A percentile compares a stretch with the other conserved stretches of the same genome.
Conservation (phyloP, 2,113 vertebrate genomes). For the Mastomys coucha region DNA sequence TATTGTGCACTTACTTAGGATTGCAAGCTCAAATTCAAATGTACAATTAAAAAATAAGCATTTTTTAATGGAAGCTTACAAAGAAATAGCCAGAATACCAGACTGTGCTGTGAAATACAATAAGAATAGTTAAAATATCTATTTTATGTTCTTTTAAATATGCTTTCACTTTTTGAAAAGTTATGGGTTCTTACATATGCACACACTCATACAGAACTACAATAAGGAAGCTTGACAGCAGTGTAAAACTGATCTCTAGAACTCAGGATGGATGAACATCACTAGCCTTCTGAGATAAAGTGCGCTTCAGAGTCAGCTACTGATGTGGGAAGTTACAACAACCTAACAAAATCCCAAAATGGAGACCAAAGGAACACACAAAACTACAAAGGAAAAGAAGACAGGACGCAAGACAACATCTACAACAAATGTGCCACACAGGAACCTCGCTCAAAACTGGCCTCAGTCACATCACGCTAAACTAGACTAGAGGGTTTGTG, state of each 20-base stretch:
- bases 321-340: neutral
- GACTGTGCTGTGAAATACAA: neutral
- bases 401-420: neutral
- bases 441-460: neutral
- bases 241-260: conserved; percentile 40
- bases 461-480: neutral
- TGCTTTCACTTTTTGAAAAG: conserved; percentile 44
- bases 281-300: conserved; percentile 31
- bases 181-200: neutral
- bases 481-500: neutral
- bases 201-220: neutral
- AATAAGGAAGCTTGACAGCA: conserved; percentile 58
- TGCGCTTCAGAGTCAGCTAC: conserved; percentile 28
- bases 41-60: conserved; percentile 47
- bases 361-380: neutral
- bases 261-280: conserved; percentile 41
- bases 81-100: conserved; percentile 1
- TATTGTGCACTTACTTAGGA: neutral
- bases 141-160: conserved; percentile 49
- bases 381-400: neutral
- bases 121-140: neutral
- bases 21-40: conserved; percentile 55
- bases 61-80: conserved; percentile 17
- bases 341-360: neutral
- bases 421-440: neutral